Evolutionary conservation across 2,888 invertebrate genomes (phyloP), one percentile per base, ranked within the genome.

Genomic region (Spodoptera littoralis): DNA sequence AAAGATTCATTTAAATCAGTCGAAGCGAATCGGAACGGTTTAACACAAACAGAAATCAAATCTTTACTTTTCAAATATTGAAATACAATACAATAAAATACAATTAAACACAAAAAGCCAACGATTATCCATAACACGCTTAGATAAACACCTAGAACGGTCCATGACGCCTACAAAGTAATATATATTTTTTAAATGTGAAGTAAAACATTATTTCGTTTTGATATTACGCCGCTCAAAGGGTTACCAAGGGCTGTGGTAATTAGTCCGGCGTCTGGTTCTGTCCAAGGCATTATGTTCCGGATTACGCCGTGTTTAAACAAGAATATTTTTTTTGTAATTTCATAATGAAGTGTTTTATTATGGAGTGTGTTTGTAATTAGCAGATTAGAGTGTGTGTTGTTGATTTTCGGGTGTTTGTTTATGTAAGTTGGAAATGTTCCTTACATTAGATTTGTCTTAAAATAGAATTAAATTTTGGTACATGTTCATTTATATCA

Each of bases 181-280:
- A 77, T 77, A 65, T 73, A 70, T 77, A 68, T 77, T 73, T 77
- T 71, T 65, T 56, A 63, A 77, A 77, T 77, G 63, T 57, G 62
- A 65, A 63, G 60, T 72, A 65, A 69, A 71, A 71, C 59, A 70
- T 70, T 76, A 72, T 71, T 70, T 61, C 61, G 65, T 72, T 70
- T 66, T 62, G 44, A 73, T 71, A 73, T 73, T 72, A 64, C 52
- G 48, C 13, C 47, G 45, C 49, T 74, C 62, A 75, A 75, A 66
- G 76, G 78, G 62, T 59, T 56, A 65, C 66, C 30, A 46, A 54
- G 67, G 62, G 62, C 48, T 43, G 45, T 12, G 11, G 65, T 77
- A 79, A 79, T 79, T 79, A 79, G 79, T 75, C 43, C 66, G 55
- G 49, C 52, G 65, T 64, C 64, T 51, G 63, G 63, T 78, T 76